Evolutionary conservation across 2,113 vertebrate species (phyloP), one percentile per base, ranked within the genome.

Genomic region (Butastur rufipennis): DNA sequence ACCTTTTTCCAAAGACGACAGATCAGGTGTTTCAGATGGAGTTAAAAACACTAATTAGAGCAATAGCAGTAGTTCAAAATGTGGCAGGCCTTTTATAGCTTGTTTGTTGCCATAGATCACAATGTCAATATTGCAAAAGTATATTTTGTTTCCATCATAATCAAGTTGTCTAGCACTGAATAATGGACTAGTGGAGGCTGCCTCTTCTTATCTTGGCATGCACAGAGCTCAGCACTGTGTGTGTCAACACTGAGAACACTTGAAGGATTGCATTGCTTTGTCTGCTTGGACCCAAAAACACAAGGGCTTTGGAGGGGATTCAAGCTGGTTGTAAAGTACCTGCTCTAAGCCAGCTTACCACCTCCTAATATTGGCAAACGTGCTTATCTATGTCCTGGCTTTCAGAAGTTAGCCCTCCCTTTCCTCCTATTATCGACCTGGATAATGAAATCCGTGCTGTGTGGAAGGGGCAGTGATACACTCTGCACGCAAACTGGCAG

Each of bases 391-490:
- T 90, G 95, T 71, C 74, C 85, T 83, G 63, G 62, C 42, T 81
- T 53, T 91, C 84, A 82, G 84, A 66, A 79, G 26, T 66, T 61
- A 91, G 78, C 93, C 96, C 93, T 96, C 93, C 94, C 91, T 96
- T 96, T 96, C 94, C 96, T 95, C 83, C 95, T 93, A 73, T 97
- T 96, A 90, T 96, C 85, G 74, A 96, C 89, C 93, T 96, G 94
- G 84, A 15, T 77, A 96, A 94, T 83, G 42, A 88, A 94, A 90
- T 90, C 62, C 1, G 1, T 43, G 59, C 31, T 74, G 29, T 55
- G 63, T 26, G 5, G 67, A 88, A 93, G 75, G 36, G 36, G 72
- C 90, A 77, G 55, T 16, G 74, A 29, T 19, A 58, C 25, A 36
- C 43, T 70, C 31, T 38, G 40, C 61, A 34, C 7, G 11, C 0